A percentile compares a stretch with the other conserved stretches of the same genome.
Evolutionary conservation across 2,797 vertebrate species (phyloP).

Genomic region (Falco rusticolus): DNA sequence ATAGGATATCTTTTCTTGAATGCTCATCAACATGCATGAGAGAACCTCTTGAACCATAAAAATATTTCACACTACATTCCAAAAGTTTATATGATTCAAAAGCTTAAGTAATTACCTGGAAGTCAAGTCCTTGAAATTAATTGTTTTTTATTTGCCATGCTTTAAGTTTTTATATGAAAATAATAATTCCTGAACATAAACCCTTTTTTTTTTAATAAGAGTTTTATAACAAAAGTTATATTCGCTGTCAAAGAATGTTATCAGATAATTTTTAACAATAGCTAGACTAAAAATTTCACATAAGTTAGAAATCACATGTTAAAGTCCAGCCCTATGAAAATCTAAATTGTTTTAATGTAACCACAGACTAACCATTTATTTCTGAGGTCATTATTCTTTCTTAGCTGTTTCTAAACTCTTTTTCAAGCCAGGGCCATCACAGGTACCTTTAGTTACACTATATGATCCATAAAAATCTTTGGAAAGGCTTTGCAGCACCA

Average conservation of each 20-base stretch:
- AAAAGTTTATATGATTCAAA: not conserved
- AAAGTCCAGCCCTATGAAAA: not conserved
- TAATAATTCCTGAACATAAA: not conserved
- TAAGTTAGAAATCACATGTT: not conserved
- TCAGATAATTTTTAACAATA: not conserved
- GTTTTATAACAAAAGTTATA: not conserved
- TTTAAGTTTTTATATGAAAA: not conserved
- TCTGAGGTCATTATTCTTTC: not conserved
- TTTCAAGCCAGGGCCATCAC: not conserved
- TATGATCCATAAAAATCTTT: not conserved
- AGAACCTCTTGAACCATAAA: not conserved
- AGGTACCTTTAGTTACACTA: not conserved
- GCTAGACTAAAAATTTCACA: not conserved
- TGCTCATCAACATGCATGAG: not conserved
- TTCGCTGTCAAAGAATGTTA: not conserved
- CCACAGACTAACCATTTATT: not conserved
- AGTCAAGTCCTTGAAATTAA: not conserved
- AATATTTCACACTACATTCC: not conserved
- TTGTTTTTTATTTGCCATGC: not conserved
- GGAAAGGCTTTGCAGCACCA: not conserved
- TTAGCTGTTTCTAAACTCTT: not conserved
- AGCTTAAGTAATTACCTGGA: not conserved
- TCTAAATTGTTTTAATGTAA: not conserved
- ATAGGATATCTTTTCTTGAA: not conserved
- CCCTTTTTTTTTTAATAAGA: fast-evolving